These are phyloP conservation scores for Nomia melanderi DNA, from an alignment of 1,140 invertebrate species.

Conservation along the genomic window DNA sequence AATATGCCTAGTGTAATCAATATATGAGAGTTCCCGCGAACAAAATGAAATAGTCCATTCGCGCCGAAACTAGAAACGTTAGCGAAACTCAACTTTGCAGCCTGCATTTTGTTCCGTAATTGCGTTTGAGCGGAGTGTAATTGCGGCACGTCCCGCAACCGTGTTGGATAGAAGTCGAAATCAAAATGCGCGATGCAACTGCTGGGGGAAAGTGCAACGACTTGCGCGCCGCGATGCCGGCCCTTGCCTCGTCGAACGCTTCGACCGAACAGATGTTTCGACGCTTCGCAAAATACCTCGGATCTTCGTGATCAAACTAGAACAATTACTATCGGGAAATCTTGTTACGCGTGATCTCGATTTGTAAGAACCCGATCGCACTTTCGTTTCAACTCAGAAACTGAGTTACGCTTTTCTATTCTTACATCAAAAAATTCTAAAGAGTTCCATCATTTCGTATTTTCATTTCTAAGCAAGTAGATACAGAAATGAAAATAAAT, in stretches of 20 bases:
- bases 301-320: background rate
- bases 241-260: background rate
- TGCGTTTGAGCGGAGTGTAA: background rate
- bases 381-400: too few species aligned
- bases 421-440: too few species aligned
- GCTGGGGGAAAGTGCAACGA: background rate
- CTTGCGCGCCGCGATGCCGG: background rate
- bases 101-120: constrained; percentile 11
- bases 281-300: background rate
- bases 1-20: background rate
- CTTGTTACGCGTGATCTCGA: background rate
- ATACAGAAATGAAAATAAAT: too few species aligned
- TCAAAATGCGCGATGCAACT: constrained; percentile 20
- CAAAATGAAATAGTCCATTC: background rate
- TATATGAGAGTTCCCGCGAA: background rate
- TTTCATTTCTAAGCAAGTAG: too few species aligned
- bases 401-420: too few species aligned
- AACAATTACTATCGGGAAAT: constrained; percentile 12
- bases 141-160: background rate
- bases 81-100: background rate
- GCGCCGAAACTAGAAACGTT: background rate
- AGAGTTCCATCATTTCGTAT: too few species aligned
- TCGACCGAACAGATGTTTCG: background rate
- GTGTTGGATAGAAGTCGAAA: background rate
- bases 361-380: too few species aligned